These are phyloP conservation scores for Solenopsis invicta DNA, from an alignment of 1,140 invertebrate genomes.

Conservation along the genomic window DNA sequence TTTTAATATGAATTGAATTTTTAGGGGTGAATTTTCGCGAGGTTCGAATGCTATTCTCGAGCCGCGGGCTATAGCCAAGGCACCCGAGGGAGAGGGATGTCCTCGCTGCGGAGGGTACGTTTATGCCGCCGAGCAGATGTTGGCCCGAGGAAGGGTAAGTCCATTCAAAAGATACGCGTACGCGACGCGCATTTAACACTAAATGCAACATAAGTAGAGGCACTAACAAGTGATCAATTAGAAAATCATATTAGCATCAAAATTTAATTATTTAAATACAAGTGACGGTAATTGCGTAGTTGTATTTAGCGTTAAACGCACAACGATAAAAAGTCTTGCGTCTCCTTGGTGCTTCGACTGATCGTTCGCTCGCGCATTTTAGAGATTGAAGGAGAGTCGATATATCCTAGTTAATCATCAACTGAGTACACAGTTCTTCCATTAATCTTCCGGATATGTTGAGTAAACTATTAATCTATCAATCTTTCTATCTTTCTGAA, in stretches of 20 bases:
- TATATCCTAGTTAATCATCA: neutral
- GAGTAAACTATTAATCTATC: neutral
- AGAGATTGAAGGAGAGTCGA: neutral
- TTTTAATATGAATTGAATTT: conserved; percentile 48
- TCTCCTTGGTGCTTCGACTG: conserved; percentile 57
- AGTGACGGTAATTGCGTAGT: neutral
- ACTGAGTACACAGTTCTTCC: neutral
- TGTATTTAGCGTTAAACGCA: conserved; percentile 35
- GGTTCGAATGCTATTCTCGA: conserved; percentile 89
- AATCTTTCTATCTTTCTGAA: no score
- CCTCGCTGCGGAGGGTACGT: conserved; percentile 96
- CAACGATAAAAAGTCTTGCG: conserved; percentile 15
- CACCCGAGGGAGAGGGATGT: conserved; percentile 95
- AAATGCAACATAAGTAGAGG: conserved; percentile 19
- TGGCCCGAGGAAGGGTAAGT: conserved; percentile 95
- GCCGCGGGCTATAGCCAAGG: conserved; percentile 92
- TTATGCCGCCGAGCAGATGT: conserved; percentile 97
- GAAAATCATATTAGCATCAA: conserved; percentile 6
- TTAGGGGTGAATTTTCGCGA: conserved; percentile 75
- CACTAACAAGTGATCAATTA: neutral
- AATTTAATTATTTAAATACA: neutral
- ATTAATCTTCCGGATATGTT: neutral
- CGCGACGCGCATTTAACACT: conserved; percentile 9
- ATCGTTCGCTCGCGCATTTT: conserved; percentile 39
- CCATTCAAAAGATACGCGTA: neutral